Evolutionary conservation across 1,140 invertebrate genomes (phyloP).

Genomic region (Ceratina japonica): DNA sequence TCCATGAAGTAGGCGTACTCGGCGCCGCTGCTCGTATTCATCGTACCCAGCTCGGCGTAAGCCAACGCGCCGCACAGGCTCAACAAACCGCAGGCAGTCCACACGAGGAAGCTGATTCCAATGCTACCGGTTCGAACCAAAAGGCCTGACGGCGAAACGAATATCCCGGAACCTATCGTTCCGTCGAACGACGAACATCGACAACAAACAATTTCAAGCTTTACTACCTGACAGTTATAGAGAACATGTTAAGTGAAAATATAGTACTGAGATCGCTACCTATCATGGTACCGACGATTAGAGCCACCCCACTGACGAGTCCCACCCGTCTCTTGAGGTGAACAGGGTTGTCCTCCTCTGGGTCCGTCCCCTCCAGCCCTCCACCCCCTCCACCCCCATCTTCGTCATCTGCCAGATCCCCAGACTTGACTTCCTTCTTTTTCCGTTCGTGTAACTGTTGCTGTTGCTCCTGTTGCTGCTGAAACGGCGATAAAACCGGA

Average conservation of each 20-base stretch:
- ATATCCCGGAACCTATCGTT: conserved; percentile 93
- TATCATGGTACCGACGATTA: conserved; percentile 98
- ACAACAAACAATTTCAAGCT: conserved; percentile 4
- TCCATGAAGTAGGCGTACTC: conserved; percentile 96
- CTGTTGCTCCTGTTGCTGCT: conserved; percentile 56
- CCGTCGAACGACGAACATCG: not conserved
- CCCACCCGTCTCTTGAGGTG: conserved; percentile 98
- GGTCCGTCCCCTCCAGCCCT: conserved; percentile 91
- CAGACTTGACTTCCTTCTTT: conserved; percentile 68
- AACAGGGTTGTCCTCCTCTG: conserved; percentile 96
- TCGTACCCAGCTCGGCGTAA: conserved; percentile 95
- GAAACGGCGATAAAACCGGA: conserved; percentile 48
- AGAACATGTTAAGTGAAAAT: not conserved
- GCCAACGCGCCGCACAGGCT: conserved; percentile 94
- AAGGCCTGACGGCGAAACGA: conserved; percentile 97
- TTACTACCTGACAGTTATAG: not conserved
- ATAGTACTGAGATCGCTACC: conserved; percentile 12
- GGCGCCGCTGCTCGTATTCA: conserved; percentile 95
- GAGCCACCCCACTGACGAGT: conserved; percentile 98
- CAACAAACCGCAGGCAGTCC: conserved; percentile 94
- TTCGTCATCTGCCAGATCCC: conserved; percentile 74
- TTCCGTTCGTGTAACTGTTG: conserved; percentile 56
- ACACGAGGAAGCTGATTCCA: conserved; percentile 95
- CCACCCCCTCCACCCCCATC: conserved; percentile 77
- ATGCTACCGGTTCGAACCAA: conserved; percentile 94